Conservation (phyloP, 2,113 vertebrate species). For the Amblyornis subalaris region DNA sequence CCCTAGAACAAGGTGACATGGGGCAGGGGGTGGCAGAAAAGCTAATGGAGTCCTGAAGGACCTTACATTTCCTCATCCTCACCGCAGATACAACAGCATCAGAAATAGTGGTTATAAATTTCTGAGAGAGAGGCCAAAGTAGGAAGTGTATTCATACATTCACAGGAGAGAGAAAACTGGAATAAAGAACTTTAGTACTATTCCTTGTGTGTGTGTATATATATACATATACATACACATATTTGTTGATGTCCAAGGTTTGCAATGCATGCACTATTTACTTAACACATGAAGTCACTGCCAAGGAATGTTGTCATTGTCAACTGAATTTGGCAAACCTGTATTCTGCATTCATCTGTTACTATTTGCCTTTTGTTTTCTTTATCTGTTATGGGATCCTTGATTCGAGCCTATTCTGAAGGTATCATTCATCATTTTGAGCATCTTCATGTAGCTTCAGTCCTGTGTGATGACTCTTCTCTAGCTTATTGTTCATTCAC, state of each 20-base stretch:
- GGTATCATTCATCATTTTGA: not conserved
- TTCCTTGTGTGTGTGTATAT: not conserved
- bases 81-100: not conserved
- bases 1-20: not conserved
- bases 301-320: not conserved
- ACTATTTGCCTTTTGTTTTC: not conserved
- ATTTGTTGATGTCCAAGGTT: not conserved
- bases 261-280: not conserved
- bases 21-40: not conserved
- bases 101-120: not conserved
- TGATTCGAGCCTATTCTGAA: not conserved
- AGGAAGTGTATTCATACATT: not conserved
- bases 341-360: not conserved
- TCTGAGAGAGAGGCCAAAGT: not conserved
- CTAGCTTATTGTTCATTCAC: not conserved
- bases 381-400: not conserved
- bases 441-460: not conserved
- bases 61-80: not conserved
- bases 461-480: not conserved
- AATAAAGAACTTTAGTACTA: not conserved
- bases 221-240: accelerated
- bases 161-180: not conserved
- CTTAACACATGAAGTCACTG: not conserved
- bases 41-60: not conserved
- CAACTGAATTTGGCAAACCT: not conserved